Conservation (phyloP, 2,113 vertebrate species). For the Oplegnathus fasciatus region DNA sequence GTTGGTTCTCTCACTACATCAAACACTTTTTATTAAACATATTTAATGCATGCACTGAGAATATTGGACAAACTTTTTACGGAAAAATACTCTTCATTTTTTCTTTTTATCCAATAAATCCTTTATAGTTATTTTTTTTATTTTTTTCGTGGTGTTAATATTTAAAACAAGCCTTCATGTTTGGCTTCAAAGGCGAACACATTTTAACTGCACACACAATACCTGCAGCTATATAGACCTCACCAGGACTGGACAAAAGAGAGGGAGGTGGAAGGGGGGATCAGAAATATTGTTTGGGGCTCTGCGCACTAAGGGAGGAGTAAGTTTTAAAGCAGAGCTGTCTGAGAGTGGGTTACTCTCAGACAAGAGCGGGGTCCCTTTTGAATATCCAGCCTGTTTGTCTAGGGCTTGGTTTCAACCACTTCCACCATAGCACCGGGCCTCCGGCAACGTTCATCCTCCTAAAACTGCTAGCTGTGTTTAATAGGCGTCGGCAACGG, state of each 20-base stretch:
- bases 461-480: constrained; percentile 57
- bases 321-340: constrained; percentile 65
- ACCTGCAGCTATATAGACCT: constrained; percentile 74
- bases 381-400: constrained; percentile 74
- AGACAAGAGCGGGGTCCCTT: constrained; percentile 55
- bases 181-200: constrained; percentile 72
- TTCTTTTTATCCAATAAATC: constrained; percentile 13
- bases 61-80: constrained; percentile 20
- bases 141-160: constrained; percentile 56
- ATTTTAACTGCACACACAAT: constrained; percentile 70
- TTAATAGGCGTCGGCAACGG: constrained; percentile 55
- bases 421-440: constrained; percentile 60
- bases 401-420: constrained; percentile 71
- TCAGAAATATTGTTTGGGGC: constrained; percentile 73
- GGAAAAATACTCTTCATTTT: not conserved
- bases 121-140: not conserved
- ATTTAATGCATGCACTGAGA: not conserved
- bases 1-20: constrained; percentile 8
- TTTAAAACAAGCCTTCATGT: constrained; percentile 76
- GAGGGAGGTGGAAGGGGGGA: constrained; percentile 9
- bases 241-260: constrained; percentile 65
- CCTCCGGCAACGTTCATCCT: constrained; percentile 61
- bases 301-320: constrained; percentile 64
- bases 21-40: constrained; percentile 29
- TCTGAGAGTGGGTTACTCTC: constrained; percentile 53